phyloP scores from a whole-genome alignment of 2,888 invertebrate species.

The Acleris emargana region DNA sequence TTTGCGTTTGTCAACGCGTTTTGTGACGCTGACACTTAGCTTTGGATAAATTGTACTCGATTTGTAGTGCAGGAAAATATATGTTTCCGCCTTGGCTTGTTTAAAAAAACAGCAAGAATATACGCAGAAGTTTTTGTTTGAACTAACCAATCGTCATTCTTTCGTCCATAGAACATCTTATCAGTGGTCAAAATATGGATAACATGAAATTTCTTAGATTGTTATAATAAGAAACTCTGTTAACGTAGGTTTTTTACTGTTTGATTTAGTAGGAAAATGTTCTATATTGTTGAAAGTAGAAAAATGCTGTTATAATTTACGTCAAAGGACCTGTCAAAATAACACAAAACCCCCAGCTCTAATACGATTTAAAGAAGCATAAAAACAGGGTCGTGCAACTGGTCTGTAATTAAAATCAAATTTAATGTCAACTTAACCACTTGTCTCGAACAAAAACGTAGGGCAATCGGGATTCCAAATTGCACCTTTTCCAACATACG shows the following conservation, averaged over 20 bases:
- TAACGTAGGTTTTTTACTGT: too few species aligned
- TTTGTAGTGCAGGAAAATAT: conserved; percentile 24
- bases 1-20: conserved; percentile 57
- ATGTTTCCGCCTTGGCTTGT: conserved; percentile 21
- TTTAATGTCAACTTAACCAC: conserved; percentile 16
- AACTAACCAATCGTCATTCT: too few species aligned
- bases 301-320: too few species aligned
- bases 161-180: too few species aligned
- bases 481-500: conserved; percentile 32
- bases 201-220: too few species aligned
- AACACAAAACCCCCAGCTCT: conserved; percentile 4
- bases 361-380: conserved; percentile 6
- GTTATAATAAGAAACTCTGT: too few species aligned
- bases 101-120: conserved; percentile 20
- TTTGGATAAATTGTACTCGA: conserved; percentile 33
- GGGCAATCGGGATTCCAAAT: conserved; percentile 9
- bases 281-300: too few species aligned
- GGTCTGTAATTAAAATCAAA: conserved; percentile 24
- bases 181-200: too few species aligned
- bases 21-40: conserved; percentile 27
- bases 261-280: too few species aligned
- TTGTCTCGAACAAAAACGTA: conserved; percentile 13
- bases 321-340: not conserved
- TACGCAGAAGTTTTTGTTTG: too few species aligned
- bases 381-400: not conserved